These are phyloP conservation scores for Platysternon megacephalum DNA, from an alignment of 2,113 vertebrate genomes.

Conservation along the genomic window DNA sequence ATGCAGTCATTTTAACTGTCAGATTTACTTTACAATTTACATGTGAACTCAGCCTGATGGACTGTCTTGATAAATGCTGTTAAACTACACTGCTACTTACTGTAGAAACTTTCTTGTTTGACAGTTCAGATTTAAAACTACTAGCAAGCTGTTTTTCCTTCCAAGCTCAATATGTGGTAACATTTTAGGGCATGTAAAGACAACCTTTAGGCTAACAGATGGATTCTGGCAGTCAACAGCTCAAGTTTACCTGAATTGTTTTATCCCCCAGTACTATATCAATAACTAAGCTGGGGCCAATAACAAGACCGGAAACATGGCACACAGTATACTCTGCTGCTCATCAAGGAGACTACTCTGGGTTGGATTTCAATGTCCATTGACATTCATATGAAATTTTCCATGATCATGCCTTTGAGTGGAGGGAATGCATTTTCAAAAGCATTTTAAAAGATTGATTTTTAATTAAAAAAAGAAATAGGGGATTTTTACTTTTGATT, in stretches of 20 bases:
- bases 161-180: slow-evolving; percentile 11
- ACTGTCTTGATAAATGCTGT: slow-evolving; percentile 63
- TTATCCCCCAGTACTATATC: rapidly evolving
- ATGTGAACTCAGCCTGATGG: slow-evolving; percentile 69
- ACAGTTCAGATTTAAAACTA: slow-evolving; percentile 49
- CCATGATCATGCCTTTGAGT: neutral
- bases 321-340: neutral
- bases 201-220: neutral
- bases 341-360: neutral
- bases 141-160: slow-evolving; percentile 27
- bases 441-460: neutral
- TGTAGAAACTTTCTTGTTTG: slow-evolving; percentile 65
- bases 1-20: slow-evolving; percentile 56
- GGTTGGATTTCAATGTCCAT: rapidly evolving
- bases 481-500: neutral
- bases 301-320: neutral
- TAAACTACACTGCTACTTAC: slow-evolving; percentile 56
- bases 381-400: neutral
- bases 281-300: neutral
- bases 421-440: neutral
- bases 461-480: neutral
- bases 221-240: neutral
- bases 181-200: neutral
- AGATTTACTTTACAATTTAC: slow-evolving; percentile 73
- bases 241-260: neutral